phyloP scores from a whole-genome alignment of 2,888 invertebrate genomes.

The Aphodius granarius region DNA sequence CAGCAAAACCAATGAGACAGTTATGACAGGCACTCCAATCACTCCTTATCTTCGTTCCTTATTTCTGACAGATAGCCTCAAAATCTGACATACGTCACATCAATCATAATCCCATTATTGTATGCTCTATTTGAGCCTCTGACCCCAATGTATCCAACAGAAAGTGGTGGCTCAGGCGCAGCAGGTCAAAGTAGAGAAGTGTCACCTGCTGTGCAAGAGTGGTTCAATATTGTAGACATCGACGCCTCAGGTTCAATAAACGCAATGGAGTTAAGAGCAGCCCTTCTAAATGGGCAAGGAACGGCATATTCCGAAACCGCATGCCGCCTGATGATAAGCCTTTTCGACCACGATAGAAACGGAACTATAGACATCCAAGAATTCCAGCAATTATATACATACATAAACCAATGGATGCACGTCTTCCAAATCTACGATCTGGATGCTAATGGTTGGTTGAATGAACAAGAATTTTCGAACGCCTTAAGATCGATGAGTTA shows the following conservation, averaged over 20 bases:
- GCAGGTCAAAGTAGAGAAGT: not conserved
- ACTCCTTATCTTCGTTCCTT: too few relatives aligned
- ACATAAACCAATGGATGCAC: slow-evolving; percentile 85
- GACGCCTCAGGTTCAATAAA: slow-evolving; percentile 83
- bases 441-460: slow-evolving; percentile 82
- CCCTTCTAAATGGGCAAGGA: slow-evolving; percentile 84
- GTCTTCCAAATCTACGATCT: slow-evolving; percentile 83
- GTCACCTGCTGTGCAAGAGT: not conserved
- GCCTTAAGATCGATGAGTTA: slow-evolving; percentile 66
- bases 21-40: too few relatives aligned
- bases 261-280: slow-evolving; percentile 73
- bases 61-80: not conserved
- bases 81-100: not conserved
- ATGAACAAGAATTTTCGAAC: slow-evolving; percentile 73
- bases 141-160: not conserved
- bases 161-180: not conserved
- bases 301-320: slow-evolving; percentile 79
- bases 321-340: slow-evolving; percentile 85
- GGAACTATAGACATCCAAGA: slow-evolving; percentile 84
- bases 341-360: slow-evolving; percentile 84
- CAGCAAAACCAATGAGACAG: too few relatives aligned
- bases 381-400: slow-evolving; percentile 83
- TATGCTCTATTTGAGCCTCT: not conserved
- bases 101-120: not conserved
- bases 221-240: slow-evolving; percentile 64